Conservation (phyloP, 2,113 vertebrate species). For the Solenodon paradoxus region DNA sequence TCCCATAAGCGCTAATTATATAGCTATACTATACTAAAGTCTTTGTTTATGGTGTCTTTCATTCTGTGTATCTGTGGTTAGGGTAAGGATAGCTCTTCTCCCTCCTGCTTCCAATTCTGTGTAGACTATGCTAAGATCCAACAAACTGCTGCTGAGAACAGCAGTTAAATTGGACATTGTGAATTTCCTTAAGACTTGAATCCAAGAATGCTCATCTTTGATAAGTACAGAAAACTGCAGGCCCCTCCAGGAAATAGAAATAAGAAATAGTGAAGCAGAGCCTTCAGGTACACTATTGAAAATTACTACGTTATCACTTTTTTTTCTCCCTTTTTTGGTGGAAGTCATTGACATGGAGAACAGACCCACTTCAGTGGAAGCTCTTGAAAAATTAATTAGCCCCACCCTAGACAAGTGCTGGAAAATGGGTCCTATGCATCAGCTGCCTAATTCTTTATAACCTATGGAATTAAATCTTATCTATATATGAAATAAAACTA, state of each 20-base stretch:
- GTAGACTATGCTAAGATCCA: background rate
- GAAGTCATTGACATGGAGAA: background rate
- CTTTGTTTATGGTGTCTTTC: background rate
- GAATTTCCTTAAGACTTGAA: background rate
- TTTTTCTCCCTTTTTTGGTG: background rate
- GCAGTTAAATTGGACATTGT: background rate
- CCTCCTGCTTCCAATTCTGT: background rate
- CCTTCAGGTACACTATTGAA: background rate
- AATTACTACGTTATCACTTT: too few species aligned
- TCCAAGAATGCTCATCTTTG: background rate
- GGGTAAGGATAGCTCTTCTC: background rate
- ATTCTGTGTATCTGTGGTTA: background rate
- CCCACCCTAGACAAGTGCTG: background rate
- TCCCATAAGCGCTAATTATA: background rate
- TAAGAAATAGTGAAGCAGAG: background rate
- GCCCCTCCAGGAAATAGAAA: background rate
- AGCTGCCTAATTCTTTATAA: background rate
- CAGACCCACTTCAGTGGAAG: background rate
- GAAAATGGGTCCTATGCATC: background rate
- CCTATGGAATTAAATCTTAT: background rate
- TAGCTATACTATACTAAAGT: background rate
- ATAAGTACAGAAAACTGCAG: background rate
- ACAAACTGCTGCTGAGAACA: background rate
- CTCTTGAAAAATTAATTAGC: background rate
- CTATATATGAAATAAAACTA: background rate